These are phyloP conservation scores for Metaphire vulgaris DNA, from an alignment of 1,140 invertebrate genomes.

Conservation along the genomic window DNA sequence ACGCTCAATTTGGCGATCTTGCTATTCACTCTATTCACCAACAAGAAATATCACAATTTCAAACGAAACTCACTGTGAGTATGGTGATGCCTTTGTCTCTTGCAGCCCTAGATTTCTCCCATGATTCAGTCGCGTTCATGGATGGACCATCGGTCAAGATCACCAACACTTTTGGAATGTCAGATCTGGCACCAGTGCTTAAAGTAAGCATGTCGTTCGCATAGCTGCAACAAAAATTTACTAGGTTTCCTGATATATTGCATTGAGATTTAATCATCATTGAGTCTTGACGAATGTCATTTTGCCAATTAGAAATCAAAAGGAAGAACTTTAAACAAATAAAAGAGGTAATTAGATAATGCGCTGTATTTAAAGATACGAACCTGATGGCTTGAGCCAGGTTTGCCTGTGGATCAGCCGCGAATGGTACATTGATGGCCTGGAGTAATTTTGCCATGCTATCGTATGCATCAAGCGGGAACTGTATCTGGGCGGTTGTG, in stretches of 20 bases:
- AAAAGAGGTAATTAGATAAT: too few relatives aligned
- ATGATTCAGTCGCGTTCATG: constrained; percentile 1
- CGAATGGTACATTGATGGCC: constrained; percentile 15
- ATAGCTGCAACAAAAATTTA: constrained; percentile 7
- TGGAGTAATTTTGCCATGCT: background rate
- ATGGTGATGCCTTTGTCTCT: constrained; percentile 12
- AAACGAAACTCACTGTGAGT: background rate
- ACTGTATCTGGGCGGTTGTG: background rate
- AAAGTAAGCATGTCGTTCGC: constrained; percentile 9
- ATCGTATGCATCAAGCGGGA: background rate
- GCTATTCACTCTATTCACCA: too few relatives aligned
- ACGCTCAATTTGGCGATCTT: too few relatives aligned
- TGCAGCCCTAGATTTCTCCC: background rate
- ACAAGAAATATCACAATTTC: too few relatives aligned
- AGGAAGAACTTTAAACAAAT: too few relatives aligned
- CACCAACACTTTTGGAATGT: background rate
- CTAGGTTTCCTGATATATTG: too few relatives aligned
- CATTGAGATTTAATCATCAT: too few relatives aligned
- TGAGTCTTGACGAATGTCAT: too few relatives aligned
- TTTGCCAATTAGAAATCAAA: too few relatives aligned
- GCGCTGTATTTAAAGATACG: too few relatives aligned
- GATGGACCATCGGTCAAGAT: constrained; percentile 10
- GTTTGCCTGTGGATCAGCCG: background rate
- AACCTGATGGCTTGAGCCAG: constrained; percentile 5
- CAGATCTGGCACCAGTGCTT: background rate